A percentile compares a stretch with the other conserved stretches of the same genome.
Evolutionary conservation across 2,797 vertebrate species (phyloP).

Genomic region (Danio albolineatus): DNA sequence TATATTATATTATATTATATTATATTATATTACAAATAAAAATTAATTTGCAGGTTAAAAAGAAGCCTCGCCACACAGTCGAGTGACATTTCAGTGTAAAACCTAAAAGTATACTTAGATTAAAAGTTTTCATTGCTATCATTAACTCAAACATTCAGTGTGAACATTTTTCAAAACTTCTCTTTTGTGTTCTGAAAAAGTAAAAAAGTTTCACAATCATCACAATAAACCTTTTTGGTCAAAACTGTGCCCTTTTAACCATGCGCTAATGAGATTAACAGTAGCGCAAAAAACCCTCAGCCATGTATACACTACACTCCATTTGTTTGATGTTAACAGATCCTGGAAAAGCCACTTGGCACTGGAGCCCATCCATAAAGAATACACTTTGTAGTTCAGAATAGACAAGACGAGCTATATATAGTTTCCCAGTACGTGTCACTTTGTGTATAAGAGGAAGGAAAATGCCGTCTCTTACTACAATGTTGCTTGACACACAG

Average conservation of each 20-base stretch:
- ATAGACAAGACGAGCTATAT: constrained; percentile 6
- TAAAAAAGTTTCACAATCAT: neutral
- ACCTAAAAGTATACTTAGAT: neutral
- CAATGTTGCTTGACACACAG: neutral
- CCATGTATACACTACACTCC: neutral
- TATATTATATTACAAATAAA: no score
- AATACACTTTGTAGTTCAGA: constrained; percentile 8
- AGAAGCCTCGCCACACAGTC: no score
- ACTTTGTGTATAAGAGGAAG: constrained; percentile 35
- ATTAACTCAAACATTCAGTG: neutral
- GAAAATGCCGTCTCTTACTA: constrained; percentile 16
- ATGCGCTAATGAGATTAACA: neutral
- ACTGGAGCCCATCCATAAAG: neutral
- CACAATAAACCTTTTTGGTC: neutral
- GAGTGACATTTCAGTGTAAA: no score
- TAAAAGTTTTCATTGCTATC: neutral
- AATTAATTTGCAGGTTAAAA: no score
- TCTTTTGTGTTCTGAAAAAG: neutral
- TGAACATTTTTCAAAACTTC: neutral
- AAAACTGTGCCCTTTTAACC: neutral
- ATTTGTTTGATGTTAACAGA: neutral
- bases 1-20: no score
- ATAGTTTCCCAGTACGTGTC: constrained; percentile 11
- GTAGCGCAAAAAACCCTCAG: neutral
- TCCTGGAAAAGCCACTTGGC: neutral